Base-by-base conservation (phyloP, 2,888 invertebrate species). In the Chaitophorus viminalis region DNA sequence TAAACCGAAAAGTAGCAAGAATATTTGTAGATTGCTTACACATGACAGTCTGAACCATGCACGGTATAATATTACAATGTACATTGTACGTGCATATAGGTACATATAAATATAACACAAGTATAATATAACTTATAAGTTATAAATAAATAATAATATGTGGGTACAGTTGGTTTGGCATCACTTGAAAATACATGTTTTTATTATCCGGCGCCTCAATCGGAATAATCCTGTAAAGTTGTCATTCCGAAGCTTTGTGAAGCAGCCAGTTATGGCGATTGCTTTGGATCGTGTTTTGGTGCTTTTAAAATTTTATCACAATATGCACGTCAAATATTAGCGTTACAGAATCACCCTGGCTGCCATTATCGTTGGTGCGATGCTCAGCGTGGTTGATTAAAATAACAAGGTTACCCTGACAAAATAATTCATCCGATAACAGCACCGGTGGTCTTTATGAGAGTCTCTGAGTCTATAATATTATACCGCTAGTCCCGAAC, bases 361-460 rank as follows among this genome's bases (percentile, higher is more conserved):
- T 9, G 46, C 9, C 46, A 9, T 46, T 9, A 46, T 9, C 11
- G 46, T 5, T 9, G 6, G 46, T 46, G 11, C 46, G 11, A 46
- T 46, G 11, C 9, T 1, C 9, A 9, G 11, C 11, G 46, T 9
- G 4, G 72, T 74, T 65, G 39, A 76, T 83, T 83, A 76, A 36
- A 83, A 76, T 83, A 18, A 65, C 29, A 36, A 60, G 4, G 0
- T 75, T 60, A 4, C 60, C n/a, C 33, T 18, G 75, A 25, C 36
- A 60, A 75, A 54, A 75, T 29, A 39, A 83, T 75, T 75, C 60
- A 60, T 39, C 60, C 39, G 83, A 75, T 31, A 39, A 75, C 75
- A 31, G 36, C 33, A 31, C 8, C n/a, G 18, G 31, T 33, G 70
- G 33, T 52, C 70, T 52, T 25, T 52, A 72, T 68, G 72, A 54